A percentile compares a stretch with the other conserved stretches of the same genome.
These are phyloP conservation scores for Psittacula echo DNA, from an alignment of 2,797 vertebrate genomes.

Conservation along the genomic window DNA sequence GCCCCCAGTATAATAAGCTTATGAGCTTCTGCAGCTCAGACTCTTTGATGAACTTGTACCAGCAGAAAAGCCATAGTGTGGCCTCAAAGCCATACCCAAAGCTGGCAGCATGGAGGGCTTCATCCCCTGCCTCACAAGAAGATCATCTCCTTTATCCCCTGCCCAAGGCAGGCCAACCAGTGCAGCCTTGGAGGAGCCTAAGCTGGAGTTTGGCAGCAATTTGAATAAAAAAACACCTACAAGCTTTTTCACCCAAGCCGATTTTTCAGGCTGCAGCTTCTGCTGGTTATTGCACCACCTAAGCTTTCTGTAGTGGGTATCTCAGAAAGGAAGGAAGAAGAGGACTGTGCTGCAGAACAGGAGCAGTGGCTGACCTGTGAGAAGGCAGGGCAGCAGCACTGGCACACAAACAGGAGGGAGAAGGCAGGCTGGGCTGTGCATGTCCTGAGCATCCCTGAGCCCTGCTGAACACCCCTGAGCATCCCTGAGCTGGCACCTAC, in stretches of 20 bases:
- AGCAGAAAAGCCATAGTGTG: not conserved
- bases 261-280: not conserved
- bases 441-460: not conserved
- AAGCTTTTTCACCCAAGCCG: not conserved
- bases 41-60: not conserved
- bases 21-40: conserved; percentile 18
- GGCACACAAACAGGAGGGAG: not conserved
- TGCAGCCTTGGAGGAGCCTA: not conserved
- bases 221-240: not conserved
- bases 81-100: not conserved
- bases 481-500: not conserved
- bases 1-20: not conserved
- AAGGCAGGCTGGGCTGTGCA: not conserved
- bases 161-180: not conserved
- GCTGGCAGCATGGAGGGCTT: not conserved
- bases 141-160: conserved; percentile 31
- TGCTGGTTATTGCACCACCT: not conserved
- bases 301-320: not conserved
- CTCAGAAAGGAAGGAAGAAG: accelerated
- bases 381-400: not conserved
- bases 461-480: not conserved
- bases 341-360: not conserved
- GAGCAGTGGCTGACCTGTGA: accelerated
- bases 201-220: not conserved
- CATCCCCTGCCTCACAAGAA: accelerated